Conservation (phyloP, 2,113 vertebrate species). For the Psophia crepitans region DNA sequence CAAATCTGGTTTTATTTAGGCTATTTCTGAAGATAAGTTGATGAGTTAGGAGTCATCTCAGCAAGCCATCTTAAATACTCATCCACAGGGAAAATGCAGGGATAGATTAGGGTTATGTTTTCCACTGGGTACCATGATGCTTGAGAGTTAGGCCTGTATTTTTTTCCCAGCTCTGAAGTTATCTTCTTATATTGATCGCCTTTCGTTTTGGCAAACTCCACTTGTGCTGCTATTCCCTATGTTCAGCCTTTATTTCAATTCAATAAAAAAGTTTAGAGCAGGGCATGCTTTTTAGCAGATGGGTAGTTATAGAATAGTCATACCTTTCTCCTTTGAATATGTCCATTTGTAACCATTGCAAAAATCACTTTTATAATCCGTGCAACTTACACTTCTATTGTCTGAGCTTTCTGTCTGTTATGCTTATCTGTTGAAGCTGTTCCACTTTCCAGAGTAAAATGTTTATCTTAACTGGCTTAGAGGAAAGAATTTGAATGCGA, state of each 20-base stretch:
- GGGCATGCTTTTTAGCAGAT: neutral
- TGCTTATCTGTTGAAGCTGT: neutral
- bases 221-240: neutral
- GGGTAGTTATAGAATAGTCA: neutral
- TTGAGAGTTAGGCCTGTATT: neutral
- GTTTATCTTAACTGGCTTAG: neutral
- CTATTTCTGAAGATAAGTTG: neutral
- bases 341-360: neutral
- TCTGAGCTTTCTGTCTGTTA: neutral
- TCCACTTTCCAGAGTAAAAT: neutral
- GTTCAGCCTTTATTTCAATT: neutral
- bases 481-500: neutral
- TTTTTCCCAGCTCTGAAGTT: neutral
- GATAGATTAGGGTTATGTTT: neutral
- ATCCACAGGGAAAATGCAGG: neutral
- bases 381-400: neutral
- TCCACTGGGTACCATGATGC: neutral
- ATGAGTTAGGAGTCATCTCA: neutral
- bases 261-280: neutral
- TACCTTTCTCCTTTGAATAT: neutral
- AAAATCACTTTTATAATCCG: neutral
- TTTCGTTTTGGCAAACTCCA: accelerated
- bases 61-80: neutral
- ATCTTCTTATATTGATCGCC: neutral
- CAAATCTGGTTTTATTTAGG: neutral